phyloP scores from a whole-genome alignment of 2,888 invertebrate species.

The Apodemia zela region DNA sequence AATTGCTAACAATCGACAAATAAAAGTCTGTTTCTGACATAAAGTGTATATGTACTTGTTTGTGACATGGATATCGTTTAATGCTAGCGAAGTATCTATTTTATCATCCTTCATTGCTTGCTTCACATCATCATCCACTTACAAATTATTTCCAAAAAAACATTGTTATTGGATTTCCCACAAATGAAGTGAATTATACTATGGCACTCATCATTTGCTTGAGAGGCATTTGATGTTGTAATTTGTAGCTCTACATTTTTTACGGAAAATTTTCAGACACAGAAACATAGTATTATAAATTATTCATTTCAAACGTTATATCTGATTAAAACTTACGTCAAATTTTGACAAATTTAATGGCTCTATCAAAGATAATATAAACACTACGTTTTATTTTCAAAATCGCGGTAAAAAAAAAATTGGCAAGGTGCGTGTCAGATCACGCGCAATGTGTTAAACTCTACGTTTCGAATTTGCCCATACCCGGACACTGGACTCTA shows the following conservation, averaged over 20 bases:
- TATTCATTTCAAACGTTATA: background rate
- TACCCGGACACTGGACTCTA: no score
- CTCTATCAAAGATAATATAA: background rate
- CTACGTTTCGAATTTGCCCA: no score
- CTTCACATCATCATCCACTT: background rate
- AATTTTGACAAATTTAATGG: background rate
- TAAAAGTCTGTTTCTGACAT: constrained; percentile 39
- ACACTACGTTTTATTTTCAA: background rate
- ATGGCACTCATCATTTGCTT: background rate
- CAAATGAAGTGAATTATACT: background rate
- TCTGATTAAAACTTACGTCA: background rate
- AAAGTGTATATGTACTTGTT: constrained; percentile 20
- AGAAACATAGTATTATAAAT: background rate
- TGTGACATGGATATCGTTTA: background rate
- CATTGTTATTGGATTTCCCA: background rate
- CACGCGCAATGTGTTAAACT: no score
- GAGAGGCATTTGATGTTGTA: background rate
- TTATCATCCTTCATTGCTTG: constrained; percentile 6
- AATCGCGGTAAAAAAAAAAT: background rate
- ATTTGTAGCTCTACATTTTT: background rate
- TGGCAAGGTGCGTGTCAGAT: no score
- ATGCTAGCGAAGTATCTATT: background rate
- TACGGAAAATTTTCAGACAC: background rate
- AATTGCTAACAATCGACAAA: constrained; percentile 40
- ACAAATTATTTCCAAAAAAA: background rate